Conservation (phyloP, 2,797 vertebrate genomes). For the Gila robusta region DNA sequence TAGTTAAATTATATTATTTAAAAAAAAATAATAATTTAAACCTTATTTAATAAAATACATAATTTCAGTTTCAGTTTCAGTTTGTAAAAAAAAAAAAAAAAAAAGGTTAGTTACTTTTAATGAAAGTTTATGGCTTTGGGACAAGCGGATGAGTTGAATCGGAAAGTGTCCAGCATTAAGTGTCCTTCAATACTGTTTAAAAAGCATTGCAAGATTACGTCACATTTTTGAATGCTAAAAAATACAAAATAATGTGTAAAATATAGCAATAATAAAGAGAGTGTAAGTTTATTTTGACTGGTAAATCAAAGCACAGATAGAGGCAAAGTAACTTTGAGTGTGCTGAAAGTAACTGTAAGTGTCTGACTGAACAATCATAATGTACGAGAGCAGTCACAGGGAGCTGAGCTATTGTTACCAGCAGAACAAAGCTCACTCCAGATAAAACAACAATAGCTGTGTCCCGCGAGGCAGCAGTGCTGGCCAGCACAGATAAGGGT, state of each 20-base stretch:
- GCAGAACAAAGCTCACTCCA: slow-evolving; percentile 32
- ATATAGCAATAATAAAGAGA: neutral
- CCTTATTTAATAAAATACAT: neutral
- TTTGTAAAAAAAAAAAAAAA: neutral
- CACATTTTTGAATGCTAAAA: neutral
- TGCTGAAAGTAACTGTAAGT: neutral
- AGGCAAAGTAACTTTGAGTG: neutral
- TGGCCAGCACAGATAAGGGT: slow-evolving; percentile 46
- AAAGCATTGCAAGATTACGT: neutral
- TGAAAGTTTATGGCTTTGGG: neutral
- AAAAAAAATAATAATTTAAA: neutral
- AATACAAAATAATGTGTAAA: neutral
- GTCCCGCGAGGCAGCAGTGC: neutral
- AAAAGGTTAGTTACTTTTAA: neutral
- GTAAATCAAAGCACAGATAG: neutral
- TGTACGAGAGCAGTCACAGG: neutral
- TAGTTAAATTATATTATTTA: neutral
- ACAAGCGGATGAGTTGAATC: neutral
- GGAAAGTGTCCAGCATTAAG: neutral
- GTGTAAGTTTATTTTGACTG: neutral
- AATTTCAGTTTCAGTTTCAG: neutral
- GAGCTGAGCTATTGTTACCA: slow-evolving; percentile 32
- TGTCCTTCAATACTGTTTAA: neutral
- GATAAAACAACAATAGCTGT: slow-evolving; percentile 43
- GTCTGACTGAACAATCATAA: neutral